Base-by-base conservation (phyloP, 2,797 vertebrate genomes). In the Heterohyrax brucei region DNA sequence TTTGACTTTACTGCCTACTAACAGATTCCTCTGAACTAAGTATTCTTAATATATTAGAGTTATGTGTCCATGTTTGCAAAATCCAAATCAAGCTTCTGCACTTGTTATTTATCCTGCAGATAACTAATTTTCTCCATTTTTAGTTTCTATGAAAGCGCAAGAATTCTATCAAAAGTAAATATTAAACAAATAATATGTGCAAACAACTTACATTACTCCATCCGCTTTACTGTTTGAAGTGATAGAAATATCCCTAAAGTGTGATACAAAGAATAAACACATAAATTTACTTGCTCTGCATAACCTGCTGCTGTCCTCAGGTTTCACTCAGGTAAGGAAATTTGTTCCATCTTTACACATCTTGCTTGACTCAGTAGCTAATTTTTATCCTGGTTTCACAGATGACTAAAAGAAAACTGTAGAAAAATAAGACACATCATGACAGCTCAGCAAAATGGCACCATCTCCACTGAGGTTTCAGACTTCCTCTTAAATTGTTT, bases 331-430 rank as follows among this genome's bases (percentile, higher is more conserved):
- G 13, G 1, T 62, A 81, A 79, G 87, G 46, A 7, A 70, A 73
- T 1, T 56, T 61, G 3, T 62, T 86, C 18, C n/a, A 1, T 16
- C 9, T 30, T 87, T 18, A 21, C 10, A 3, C 50, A 44, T 80
- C 10, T 80, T 33, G 21, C 10, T 80, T 33, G 21, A 92, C 2
- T n/a, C 12, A 62, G 10, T 6, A 80, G 8, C 19, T 83, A 61
- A 87, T 33, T 72, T 70, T 87, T 12, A 87, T 81, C 16, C 53
- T 78, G 78, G 91, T 76, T 95, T 97, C 91, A 44, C 73, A 96
- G 96, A 33, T 76, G 22, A 28, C 9, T 14, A 28, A 76, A 83
- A 76, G 56, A n/a, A 95, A 83, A 0, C 30, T 62, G 6, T 26
- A 75, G 18, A 70, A 68, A 48, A 44, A 90, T 10, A 64, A 70